A percentile compares a stretch with the other conserved stretches of the same genome.
These are phyloP conservation scores for Urophycis tenuis DNA, from an alignment of 2,797 vertebrate genomes.

Conservation along the genomic window DNA sequence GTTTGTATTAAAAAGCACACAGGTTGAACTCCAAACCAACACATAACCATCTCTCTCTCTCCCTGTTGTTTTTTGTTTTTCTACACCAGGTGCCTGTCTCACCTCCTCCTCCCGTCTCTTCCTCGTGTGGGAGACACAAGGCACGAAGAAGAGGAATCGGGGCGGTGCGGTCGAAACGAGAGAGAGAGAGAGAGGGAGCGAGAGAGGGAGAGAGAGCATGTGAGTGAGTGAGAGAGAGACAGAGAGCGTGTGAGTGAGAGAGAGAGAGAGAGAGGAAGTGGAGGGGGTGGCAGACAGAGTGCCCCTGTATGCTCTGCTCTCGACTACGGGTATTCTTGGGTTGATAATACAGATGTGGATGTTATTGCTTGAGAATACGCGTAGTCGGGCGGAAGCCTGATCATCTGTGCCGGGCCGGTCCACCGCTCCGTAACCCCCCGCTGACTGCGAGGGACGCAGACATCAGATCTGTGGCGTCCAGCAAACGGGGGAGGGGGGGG, in stretches of 20 bases:
- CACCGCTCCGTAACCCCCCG: conserved; percentile 16
- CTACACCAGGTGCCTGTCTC: neutral
- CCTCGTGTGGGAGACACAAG: neutral
- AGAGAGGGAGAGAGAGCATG: too few species aligned
- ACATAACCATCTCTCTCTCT: neutral
- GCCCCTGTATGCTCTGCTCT: conserved; percentile 57
- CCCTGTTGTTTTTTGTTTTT: neutral
- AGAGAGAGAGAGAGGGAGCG: too few species aligned
- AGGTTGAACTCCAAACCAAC: neutral
- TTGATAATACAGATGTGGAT: conserved; percentile 73
- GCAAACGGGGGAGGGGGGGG: conserved; percentile 10
- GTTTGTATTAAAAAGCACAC: neutral
- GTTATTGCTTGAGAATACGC: conserved; percentile 77
- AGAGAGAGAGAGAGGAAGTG: conserved; percentile 27
- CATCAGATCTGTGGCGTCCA: conserved; percentile 4
- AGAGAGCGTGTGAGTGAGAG: neutral
- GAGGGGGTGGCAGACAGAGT: conserved; percentile 29
- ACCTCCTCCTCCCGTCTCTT: neutral
- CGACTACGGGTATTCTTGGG: conserved; percentile 73
- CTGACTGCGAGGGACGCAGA: conserved; percentile 15
- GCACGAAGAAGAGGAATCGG: neutral
- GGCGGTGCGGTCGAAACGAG: neutral
- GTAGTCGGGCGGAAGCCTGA: conserved; percentile 64
- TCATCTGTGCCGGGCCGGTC: conserved; percentile 51
- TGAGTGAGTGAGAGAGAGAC: neutral